A percentile compares a stretch with the other conserved stretches of the same genome.
phyloP scores from a whole-genome alignment of 2,113 vertebrate genomes.

The Coptodon bakossiorum region DNA sequence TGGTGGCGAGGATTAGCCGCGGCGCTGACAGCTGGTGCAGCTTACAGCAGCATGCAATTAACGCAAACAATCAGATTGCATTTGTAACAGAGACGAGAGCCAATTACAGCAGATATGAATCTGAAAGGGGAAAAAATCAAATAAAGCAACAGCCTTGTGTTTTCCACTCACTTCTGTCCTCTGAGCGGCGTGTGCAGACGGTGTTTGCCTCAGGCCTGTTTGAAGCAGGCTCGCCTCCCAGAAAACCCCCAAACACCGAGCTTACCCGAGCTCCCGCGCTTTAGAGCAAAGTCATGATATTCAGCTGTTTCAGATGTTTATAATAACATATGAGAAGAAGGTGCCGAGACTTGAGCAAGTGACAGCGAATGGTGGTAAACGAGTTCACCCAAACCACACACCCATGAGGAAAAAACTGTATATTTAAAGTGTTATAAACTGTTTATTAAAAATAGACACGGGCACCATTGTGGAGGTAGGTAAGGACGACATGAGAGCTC shows the following conservation, averaged over 20 bases:
- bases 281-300: not conserved
- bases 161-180: not conserved
- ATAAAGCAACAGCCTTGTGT: not conserved
- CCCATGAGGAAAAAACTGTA: not conserved
- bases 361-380: not conserved
- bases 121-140: not conserved
- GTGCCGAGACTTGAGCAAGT: not conserved
- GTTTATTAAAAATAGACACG: not conserved
- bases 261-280: not conserved
- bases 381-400: not conserved
- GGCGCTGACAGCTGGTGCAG: not conserved
- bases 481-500: not conserved
- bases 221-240: not conserved
- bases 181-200: not conserved
- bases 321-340: not conserved
- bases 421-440: not conserved
- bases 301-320: not conserved
- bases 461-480: not conserved
- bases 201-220: not conserved
- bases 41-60: constrained; percentile 1
- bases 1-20: not conserved
- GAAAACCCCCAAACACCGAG: not conserved
- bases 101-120: not conserved
- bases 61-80: not conserved
- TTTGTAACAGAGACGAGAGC: not conserved